A percentile compares a stretch with the other conserved stretches of the same genome.
Conservation (phyloP, 2,797 vertebrate species). For the Neopelma chrysocephalum region DNA sequence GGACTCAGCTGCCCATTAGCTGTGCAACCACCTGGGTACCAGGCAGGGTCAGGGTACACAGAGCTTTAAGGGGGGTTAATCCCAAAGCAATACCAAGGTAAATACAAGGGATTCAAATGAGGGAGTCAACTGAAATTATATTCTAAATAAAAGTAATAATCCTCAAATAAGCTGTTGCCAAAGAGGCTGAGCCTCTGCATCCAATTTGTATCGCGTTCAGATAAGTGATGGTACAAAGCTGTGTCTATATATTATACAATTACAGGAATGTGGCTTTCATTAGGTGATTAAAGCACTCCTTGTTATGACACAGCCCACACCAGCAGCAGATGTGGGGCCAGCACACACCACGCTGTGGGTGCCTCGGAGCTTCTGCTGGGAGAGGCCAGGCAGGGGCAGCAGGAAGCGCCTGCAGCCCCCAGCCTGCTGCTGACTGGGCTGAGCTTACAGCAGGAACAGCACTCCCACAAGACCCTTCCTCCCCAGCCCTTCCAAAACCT, state of each 20-base stretch:
- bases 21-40: not conserved
- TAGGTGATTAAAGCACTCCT: slow-evolving; percentile 38
- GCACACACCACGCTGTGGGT: not conserved
- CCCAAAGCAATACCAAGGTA: not conserved
- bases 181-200: slow-evolving; percentile 31
- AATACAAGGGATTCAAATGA: not conserved
- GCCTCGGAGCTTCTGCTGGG: not conserved
- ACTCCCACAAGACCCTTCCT: slow-evolving; percentile 7
- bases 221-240: slow-evolving; percentile 42
- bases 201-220: slow-evolving; percentile 47
- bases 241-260: slow-evolving; percentile 5
- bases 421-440: not conserved
- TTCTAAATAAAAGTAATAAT: slow-evolving; percentile 41
- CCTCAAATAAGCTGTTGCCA: not conserved
- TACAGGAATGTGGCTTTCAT: slow-evolving; percentile 58
- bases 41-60: not conserved
- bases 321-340: slow-evolving; percentile 26
- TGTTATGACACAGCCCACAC: slow-evolving; percentile 5
- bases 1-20: not conserved
- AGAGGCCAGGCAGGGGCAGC: not conserved
- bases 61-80: slow-evolving; percentile 2
- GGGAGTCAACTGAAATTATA: not conserved
- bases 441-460: not conserved
- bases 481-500: not conserved
- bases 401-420: not conserved